These are phyloP conservation scores for Bacillus rossius DNA, from an alignment of 1,140 invertebrate genomes.

Conservation along the genomic window DNA sequence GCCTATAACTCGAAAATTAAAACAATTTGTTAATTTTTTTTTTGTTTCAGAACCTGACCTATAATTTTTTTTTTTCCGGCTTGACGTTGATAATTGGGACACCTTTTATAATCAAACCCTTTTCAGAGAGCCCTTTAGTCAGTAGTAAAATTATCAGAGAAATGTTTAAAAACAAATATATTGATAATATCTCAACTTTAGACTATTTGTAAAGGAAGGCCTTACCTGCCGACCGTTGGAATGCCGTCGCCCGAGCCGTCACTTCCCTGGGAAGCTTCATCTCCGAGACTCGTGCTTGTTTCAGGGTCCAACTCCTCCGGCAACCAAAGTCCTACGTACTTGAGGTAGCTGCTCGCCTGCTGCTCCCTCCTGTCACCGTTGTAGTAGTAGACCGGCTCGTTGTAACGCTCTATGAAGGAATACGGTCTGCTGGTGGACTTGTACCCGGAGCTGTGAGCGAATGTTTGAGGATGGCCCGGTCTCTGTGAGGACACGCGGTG, in stretches of 20 bases:
- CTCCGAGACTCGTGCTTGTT: background rate
- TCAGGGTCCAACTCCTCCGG: background rate
- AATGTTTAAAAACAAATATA: background rate
- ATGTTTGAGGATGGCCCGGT: background rate
- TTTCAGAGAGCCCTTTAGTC: too few relatives aligned
- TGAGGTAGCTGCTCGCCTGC: too few relatives aligned
- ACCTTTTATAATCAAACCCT: too few relatives aligned
- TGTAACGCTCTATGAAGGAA: background rate
- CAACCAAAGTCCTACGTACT: background rate
- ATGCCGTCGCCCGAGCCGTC: background rate
- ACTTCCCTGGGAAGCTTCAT: background rate
- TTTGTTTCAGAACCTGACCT: too few relatives aligned
- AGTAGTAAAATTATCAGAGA: too few relatives aligned
- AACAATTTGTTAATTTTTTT: too few relatives aligned
- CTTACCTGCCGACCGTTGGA: background rate
- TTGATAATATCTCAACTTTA: background rate
- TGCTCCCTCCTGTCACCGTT: background rate
- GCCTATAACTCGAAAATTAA: too few relatives aligned
- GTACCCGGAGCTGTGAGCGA: too few relatives aligned
- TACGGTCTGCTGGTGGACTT: background rate
- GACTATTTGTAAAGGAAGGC: background rate
- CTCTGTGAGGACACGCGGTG: background rate
- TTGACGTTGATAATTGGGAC: too few relatives aligned
- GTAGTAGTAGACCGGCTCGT: slow-evolving; percentile 1
- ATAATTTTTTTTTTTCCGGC: too few relatives aligned